Evolutionary conservation across 2,113 vertebrate species (phyloP).

Genomic region (Gymnocephalus cernua): DNA sequence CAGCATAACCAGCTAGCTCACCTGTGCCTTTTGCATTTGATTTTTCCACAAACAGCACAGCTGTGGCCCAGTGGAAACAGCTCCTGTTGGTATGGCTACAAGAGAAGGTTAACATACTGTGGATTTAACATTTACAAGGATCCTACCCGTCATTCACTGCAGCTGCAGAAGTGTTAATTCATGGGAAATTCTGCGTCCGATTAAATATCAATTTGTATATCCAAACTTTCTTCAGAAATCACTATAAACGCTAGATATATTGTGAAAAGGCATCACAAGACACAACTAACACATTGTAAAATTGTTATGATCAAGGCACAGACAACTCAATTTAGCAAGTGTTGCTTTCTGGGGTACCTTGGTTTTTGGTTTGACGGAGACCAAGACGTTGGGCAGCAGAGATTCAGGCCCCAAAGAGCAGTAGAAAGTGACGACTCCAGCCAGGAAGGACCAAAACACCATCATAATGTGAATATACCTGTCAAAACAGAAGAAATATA

Average conservation of each 20-base stretch:
- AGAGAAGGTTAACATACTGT: constrained; percentile 11
- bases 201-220: not conserved
- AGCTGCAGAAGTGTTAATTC: not conserved
- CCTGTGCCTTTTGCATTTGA: constrained; percentile 97
- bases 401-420: constrained; percentile 92
- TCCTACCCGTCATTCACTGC: not conserved
- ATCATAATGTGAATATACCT: constrained; percentile 96
- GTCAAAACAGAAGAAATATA: constrained; percentile 25
- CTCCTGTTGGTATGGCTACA: constrained; percentile 90
- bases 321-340: not conserved
- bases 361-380: constrained; percentile 90
- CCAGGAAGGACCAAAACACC: constrained; percentile 97
- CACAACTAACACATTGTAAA: not conserved
- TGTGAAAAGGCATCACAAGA: not conserved
- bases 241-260: not conserved
- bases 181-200: not conserved
- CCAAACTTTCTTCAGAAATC: not conserved
- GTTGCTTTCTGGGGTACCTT: constrained; percentile 84
- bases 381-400: constrained; percentile 92
- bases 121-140: not conserved
- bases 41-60: constrained; percentile 96
- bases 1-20: constrained; percentile 65
- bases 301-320: not conserved
- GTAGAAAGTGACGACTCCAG: constrained; percentile 94
- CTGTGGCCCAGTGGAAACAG: constrained; percentile 93